Conservation (phyloP, 2,888 invertebrate species). For the Dasypogon diadema region DNA sequence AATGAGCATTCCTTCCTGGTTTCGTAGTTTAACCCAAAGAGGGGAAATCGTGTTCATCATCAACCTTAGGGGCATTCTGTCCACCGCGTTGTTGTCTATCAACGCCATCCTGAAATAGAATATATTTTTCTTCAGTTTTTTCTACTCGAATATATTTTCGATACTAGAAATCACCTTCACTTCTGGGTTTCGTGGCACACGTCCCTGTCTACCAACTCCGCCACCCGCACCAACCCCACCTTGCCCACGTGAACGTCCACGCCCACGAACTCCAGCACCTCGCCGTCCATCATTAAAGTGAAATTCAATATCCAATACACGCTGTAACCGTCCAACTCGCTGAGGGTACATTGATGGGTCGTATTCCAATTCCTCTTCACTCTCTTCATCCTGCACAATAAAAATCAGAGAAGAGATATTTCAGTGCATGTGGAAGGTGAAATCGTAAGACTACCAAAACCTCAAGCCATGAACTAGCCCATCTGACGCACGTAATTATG, state of each 20-base stretch:
- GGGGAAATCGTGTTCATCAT: conserved; percentile 96
- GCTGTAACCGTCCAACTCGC: conserved; percentile 88
- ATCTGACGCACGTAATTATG: no score
- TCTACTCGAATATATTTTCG: conserved; percentile 40
- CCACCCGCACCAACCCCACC: conserved; percentile 61
- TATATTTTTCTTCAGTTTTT: not conserved
- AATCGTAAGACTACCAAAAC: no score
- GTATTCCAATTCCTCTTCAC: conserved; percentile 78
- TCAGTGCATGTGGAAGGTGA: no score
- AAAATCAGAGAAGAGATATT: not conserved
- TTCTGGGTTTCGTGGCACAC: conserved; percentile 55
- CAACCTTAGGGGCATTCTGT: conserved; percentile 82
- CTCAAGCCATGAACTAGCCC: no score
- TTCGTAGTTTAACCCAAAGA: conserved; percentile 79
- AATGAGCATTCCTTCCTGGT: not conserved
- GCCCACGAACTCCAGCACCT: conserved; percentile 76
- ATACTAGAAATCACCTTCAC: conserved; percentile 54
- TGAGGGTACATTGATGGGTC: conserved; percentile 85
- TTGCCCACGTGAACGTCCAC: conserved; percentile 73
- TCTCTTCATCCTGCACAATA: conserved; percentile 73
- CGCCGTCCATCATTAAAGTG: conserved; percentile 86
- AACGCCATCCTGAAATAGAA: conserved; percentile 47
- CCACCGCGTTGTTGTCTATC: conserved; percentile 53
- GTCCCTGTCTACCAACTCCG: conserved; percentile 57
- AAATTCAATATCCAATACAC: conserved; percentile 87